Evolutionary conservation across 2,888 invertebrate species (phyloP), one percentile per base, ranked within the genome.

Genomic region (Macrophya alboannulata): DNA sequence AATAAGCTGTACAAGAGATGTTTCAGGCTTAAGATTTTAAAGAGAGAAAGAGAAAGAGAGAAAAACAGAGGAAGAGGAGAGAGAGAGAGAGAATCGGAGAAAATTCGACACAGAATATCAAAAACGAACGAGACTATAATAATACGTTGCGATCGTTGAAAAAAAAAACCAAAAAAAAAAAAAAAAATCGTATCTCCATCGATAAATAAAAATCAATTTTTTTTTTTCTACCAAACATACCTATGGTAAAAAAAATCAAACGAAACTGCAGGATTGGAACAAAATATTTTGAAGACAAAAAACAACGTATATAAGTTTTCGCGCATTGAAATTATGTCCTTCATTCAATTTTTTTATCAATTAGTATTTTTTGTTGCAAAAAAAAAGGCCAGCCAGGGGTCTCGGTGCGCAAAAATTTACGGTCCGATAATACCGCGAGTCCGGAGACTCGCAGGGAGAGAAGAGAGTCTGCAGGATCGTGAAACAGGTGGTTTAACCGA

Each of bases 401-500:
- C n/a, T 45, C 21, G 12, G 43, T 21, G 43, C 9, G n/a, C n/a
- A n/a, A 59, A 59, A 43, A 79, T 79, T 79, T 79, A 79, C 62
- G 40, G 40, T 59, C 59, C 59, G 21, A 55, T n/a, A 79, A 79
- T 79, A 37, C 40, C 59, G 40, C 21, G 40, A 43, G 59, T 17
- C n/a, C 21, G 17, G 40, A 59, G 55, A 55, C 59, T 79, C 15
- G 15, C 40, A 79, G 72, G 45, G 72, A 74, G 72, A 43, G 72
- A 74, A 68, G 68, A 59, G 15, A 40, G 15, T 21, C 77, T 77
- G 51, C 48, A 77, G 31, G 40, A 81, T 59, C 10, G 59, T 25
- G 62, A 81, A 81, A 81, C 81, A 59, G 81, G 81, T 59, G 59
- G 81, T 59, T 59, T 81, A 62, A 62, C 81, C 31, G 43, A 40